Evolutionary conservation across 2,113 vertebrate species (phyloP).

Genomic region (Actenoides hombroni): DNA sequence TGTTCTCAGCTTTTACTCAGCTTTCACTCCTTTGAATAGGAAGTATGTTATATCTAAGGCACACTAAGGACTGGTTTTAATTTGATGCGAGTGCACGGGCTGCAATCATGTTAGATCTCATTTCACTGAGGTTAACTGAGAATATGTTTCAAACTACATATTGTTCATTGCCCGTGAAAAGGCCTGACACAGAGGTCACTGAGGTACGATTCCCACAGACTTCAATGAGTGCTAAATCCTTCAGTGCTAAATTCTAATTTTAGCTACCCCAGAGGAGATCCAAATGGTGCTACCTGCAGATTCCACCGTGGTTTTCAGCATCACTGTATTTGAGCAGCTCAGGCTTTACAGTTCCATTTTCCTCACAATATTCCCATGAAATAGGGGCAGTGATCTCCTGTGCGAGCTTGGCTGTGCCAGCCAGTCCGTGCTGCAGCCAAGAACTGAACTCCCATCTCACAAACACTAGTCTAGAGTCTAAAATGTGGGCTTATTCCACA

Average conservation of each 20-base stretch:
- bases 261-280: neutral
- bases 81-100: neutral
- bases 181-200: neutral
- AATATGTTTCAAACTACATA: neutral
- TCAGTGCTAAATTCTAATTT: neutral
- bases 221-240: neutral
- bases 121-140: neutral
- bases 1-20: neutral
- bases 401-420: neutral
- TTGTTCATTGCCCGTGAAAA: neutral
- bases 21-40: neutral
- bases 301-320: neutral
- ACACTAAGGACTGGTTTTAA: neutral
- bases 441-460: neutral
- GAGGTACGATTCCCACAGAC: neutral
- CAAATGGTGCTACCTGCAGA: neutral
- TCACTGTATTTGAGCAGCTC: neutral
- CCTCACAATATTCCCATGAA: neutral
- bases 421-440: fast-evolving
- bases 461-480: too few relatives aligned
- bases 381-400: neutral
- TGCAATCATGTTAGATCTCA: neutral
- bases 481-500: neutral
- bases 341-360: neutral
- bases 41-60: neutral